phyloP scores from a whole-genome alignment of 1,140 invertebrate genomes.

The Trypoxylus dichotomus region DNA sequence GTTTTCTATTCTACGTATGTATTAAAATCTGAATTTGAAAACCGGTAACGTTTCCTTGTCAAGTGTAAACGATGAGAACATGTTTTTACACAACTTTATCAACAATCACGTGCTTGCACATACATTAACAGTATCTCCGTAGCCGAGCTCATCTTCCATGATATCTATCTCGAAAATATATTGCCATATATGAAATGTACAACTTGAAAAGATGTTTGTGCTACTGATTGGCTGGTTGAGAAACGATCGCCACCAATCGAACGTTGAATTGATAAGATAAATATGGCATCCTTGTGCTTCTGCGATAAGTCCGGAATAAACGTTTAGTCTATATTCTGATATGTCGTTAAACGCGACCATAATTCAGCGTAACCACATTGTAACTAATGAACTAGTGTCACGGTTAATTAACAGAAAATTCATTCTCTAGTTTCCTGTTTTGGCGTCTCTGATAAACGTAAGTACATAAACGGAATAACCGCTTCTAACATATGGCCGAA shows the following conservation, averaged over 20 bases:
- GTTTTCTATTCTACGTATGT: no score
- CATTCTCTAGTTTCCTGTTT: conserved; percentile 25
- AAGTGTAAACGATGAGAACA: no score
- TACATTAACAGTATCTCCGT: neutral
- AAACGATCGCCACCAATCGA: neutral
- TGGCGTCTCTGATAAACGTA: conserved; percentile 25
- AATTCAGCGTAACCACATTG: conserved; percentile 10
- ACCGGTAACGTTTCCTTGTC: no score
- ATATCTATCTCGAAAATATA: neutral
- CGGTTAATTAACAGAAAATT: conserved; percentile 24
- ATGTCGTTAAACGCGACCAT: neutral
- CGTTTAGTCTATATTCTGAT: neutral
- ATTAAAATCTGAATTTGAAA: no score
- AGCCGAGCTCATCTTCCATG: neutral
- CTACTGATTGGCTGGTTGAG: neutral
- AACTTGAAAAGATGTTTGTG: neutral
- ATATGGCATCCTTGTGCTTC: conserved; percentile 8
- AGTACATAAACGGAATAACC: conserved; percentile 24
- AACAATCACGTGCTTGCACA: no score
- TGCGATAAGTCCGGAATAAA: neutral
- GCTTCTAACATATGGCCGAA: conserved; percentile 5
- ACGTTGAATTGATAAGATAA: conserved; percentile 31
- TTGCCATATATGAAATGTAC: neutral
- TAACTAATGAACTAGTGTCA: conserved; percentile 17
- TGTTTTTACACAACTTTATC: no score